These are phyloP conservation scores for Drosophila busckii DNA, from an alignment of 1,140 invertebrate species.

Conservation along the genomic window DNA sequence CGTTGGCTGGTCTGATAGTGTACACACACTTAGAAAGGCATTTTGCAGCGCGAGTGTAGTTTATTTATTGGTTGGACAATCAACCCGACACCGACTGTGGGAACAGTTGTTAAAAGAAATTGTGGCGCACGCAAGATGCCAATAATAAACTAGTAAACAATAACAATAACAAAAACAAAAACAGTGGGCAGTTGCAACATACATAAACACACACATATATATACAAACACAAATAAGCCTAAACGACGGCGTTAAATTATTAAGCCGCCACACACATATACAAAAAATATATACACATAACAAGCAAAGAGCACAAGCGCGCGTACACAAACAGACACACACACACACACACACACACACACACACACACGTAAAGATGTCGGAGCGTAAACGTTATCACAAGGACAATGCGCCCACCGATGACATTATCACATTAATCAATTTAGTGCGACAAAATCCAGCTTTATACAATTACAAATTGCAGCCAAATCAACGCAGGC, in stretches of 20 bases:
- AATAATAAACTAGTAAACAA: too few species aligned
- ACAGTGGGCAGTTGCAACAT: constrained; percentile 1
- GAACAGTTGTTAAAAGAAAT: constrained; percentile 2
- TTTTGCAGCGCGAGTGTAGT: too few species aligned
- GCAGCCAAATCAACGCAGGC: constrained; percentile 65
- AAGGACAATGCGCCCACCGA: constrained; percentile 73
- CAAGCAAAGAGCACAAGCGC: background rate
- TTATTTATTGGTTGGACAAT: background rate
- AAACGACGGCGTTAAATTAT: too few species aligned
- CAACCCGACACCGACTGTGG: constrained; percentile 2
- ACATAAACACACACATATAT: constrained; percentile 6
- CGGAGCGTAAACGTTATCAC: constrained; percentile 75
- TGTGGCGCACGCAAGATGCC: background rate
- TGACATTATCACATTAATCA: constrained; percentile 69
- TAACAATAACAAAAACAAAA: constrained; percentile 6
- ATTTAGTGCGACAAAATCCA: constrained; percentile 72
- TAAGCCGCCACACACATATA: constrained; percentile 5
- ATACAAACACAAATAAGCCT: too few species aligned
- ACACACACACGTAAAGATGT: constrained; percentile 42
- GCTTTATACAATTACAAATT: constrained; percentile 75
- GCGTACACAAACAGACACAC: background rate
- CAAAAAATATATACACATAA: background rate
- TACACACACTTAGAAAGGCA: background rate
- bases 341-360: background rate
- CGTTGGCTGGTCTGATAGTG: constrained; percentile 26